Percentiles rank a stretch among this genome's conserved stretches.
phyloP scores from a whole-genome alignment of 2,797 vertebrate species.

The Trematomus bernacchii region DNA sequence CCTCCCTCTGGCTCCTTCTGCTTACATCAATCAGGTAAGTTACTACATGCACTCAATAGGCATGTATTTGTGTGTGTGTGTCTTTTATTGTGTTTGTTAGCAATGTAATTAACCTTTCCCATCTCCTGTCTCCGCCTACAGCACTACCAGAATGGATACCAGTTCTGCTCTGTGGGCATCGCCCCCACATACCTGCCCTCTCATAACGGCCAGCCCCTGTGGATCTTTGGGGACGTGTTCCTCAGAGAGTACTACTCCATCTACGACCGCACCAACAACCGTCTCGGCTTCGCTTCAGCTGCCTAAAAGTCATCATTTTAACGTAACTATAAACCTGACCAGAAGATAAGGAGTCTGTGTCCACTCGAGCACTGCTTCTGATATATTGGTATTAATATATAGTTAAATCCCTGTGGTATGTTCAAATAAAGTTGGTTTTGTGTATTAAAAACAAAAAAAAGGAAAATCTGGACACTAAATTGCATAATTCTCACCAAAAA shows the following conservation, averaged over 20 bases:
- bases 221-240: conserved; percentile 88
- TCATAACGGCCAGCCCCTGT: conserved; percentile 76
- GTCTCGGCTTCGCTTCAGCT: conserved; percentile 81
- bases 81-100: background rate
- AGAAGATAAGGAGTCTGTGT: background rate
- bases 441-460: background rate
- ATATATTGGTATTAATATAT: background rate
- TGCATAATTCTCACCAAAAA: conserved; percentile 9
- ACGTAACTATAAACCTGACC: conserved; percentile 10
- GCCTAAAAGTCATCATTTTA: conserved; percentile 57
- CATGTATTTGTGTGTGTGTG: background rate
- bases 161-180: conserved; percentile 76
- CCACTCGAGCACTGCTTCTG: background rate
- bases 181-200: conserved; percentile 83
- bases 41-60: background rate
- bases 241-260: conserved; percentile 86
- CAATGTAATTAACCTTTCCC: background rate
- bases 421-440: background rate
- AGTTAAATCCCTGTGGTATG: background rate
- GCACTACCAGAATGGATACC: conserved; percentile 42
- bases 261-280: conserved; percentile 81
- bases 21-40: conserved; percentile 75
- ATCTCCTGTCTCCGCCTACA: conserved; percentile 15
- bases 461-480: background rate
- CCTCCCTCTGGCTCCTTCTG: conserved; percentile 78